phyloP scores from a whole-genome alignment of 2,113 vertebrate species.

The Maylandia zebra region DNA sequence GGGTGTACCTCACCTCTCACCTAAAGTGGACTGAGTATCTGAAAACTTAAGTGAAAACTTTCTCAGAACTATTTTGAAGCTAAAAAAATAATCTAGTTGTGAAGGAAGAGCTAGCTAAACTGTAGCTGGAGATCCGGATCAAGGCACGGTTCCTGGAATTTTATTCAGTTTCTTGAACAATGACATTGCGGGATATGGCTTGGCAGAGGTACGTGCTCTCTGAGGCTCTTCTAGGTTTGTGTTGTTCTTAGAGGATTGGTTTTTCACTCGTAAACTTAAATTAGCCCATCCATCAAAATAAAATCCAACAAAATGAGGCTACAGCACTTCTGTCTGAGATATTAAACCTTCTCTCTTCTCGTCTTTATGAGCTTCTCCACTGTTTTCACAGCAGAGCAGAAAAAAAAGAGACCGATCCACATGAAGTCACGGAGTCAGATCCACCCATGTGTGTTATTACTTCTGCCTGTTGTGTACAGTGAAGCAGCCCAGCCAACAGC shows the following conservation, averaged over 20 bases:
- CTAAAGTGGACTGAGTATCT: not conserved
- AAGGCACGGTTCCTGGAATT: not conserved
- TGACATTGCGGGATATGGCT: not conserved
- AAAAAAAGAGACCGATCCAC: not conserved
- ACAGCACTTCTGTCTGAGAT: not conserved
- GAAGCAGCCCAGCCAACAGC: not conserved
- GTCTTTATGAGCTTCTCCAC: not conserved
- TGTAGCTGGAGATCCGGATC: not conserved
- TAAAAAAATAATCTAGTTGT: not conserved
- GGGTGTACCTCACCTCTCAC: not conserved
- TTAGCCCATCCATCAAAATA: not conserved
- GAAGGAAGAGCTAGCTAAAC: not conserved
- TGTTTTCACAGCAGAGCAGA: not conserved
- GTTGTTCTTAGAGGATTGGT: not conserved
- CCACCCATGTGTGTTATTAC: slow-evolving; percentile 15
- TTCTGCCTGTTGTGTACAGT: not conserved
- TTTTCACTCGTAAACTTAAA: not conserved
- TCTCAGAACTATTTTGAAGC: not conserved
- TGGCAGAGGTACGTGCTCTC: not conserved
- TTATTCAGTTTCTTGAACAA: not conserved
- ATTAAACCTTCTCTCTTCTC: not conserved
- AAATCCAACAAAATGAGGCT: not conserved
- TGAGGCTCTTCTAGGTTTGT: not conserved
- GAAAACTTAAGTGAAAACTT: not conserved
- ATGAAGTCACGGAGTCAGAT: slow-evolving; percentile 12